These are phyloP conservation scores for Caradrina kadenii DNA, from an alignment of 2,888 invertebrate species.

Conservation along the genomic window DNA sequence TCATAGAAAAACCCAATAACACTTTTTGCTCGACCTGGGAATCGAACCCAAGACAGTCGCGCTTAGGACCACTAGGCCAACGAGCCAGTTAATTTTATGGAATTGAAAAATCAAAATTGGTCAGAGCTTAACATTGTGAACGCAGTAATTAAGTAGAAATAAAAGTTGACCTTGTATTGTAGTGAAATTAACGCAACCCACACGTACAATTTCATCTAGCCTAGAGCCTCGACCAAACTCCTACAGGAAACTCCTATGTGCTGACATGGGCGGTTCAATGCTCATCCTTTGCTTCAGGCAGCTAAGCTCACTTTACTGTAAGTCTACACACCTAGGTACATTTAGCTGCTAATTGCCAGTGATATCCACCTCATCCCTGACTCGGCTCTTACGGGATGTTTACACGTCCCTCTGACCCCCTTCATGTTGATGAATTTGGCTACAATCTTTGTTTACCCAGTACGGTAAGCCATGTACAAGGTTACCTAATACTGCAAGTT, in stretches of 20 bases:
- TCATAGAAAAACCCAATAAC: no score
- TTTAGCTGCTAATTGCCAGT: slow-evolving; percentile 24
- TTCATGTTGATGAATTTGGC: slow-evolving; percentile 41
- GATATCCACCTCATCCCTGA: slow-evolving; percentile 1
- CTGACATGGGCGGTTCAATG: neutral
- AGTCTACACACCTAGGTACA: neutral
- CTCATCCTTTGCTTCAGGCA: neutral
- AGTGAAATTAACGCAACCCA: neutral
- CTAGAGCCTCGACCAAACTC: neutral
- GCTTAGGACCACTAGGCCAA: no score
- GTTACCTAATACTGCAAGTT: neutral
- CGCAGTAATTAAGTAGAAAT: no score
- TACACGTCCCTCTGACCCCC: slow-evolving; percentile 8
- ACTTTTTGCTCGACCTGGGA: no score
- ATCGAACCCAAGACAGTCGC: no score
- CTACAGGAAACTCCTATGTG: neutral
- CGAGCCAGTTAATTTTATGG: neutral
- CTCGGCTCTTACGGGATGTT: slow-evolving; percentile 13
- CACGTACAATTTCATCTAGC: neutral
- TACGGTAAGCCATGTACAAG: neutral
- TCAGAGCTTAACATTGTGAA: neutral
- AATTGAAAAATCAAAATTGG: neutral
- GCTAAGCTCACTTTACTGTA: neutral
- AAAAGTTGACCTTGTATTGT: neutral
- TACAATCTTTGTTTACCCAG: slow-evolving; percentile 38